Base-by-base conservation (phyloP, 2,888 invertebrate genomes). In the Cloeon dipterum region DNA sequence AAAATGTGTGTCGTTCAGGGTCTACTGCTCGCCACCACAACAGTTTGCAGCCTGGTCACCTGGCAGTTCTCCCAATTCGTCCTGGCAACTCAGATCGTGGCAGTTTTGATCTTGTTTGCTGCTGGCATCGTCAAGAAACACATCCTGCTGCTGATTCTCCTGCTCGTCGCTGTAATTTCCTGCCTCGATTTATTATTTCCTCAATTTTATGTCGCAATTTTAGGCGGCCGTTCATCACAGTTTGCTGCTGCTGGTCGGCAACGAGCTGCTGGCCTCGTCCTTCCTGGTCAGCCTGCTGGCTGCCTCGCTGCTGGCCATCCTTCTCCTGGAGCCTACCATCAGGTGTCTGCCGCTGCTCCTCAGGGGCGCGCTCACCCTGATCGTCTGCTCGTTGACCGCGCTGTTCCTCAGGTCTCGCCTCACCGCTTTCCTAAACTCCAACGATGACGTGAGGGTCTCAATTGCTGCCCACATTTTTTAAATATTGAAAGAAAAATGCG, bases 61-160 rank as follows among this genome's bases (percentile, higher is more conserved):
- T 79, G 81, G 74, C 76, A 86, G 56, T 83, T 88, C 59, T 70
- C 82, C 1, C 81, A 82, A 47, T 79, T 85, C 49, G 71, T 82
- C 39, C 68, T 83, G 46, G 61, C 75, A 3, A 79, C 79, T 0
- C 83, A 86, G 53, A 62, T 72, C 1, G 55, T 74, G 4, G 73
- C 78, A 3, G 62, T 85, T 43, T 72, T 79, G 47, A 57, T 71
- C 2, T 66, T 75, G 44, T 78, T 75, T 45, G 46, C 57, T n/a
- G 45, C 63, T 7, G 56, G 55, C 16, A 56, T 56, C 36, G 51
- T 62, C 4, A 43, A 49, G 14, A 41, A 45, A 39, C 36, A 44
- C 17, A 55, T 47, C 25, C 48, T 61, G 19, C 52, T 55, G 37
- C 48, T 56, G 25, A 50, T 65, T 19, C 46, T 59, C 5, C 39